Base-by-base conservation (phyloP, 2,888 invertebrate genomes). In the Anagyrus pseudococci region DNA sequence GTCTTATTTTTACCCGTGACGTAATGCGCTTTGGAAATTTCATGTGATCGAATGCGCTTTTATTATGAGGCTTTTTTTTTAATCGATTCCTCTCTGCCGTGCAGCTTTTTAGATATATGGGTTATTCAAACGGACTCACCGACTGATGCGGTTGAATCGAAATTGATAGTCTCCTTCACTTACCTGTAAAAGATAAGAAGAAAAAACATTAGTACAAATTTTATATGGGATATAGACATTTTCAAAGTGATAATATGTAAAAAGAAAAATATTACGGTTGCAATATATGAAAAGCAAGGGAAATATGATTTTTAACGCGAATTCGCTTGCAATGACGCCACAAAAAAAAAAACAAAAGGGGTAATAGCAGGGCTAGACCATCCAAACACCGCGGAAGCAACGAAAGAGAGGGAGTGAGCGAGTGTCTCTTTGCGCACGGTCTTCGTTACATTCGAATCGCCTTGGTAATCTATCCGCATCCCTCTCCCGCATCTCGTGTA, bases 391-490 rank as follows among this genome's bases (percentile, higher is more conserved):
- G 43, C 47, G 19, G 6, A 15, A 29, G 50, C 44, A 49, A n/a
- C 29, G 8, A 10, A 29, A 10, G 6, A 29, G 29, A 29, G 10
- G 29, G 46, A 29, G 48, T 47, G 40, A 47, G 40, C 48, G 26
- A 23, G 20, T 33, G 25, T 33, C 25, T 33, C 3, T 43, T 41
- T 22, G 4, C 13, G 19, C 8, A 20, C 19, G 23, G 26, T 20
- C 56, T 56, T 56, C 62, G 56, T 56, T 57, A 50, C 46, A 37
- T 64, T 64, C 55, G 55, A 65, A 62, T 65, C 61, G 55, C 15
- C 53, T 44, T 13, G 47, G 55, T 56, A 62, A 62, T 66, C 61
- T 66, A 55, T 58, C 62, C 62, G 53, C 40, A 17, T 52, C 22
- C 48, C 19, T 20, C 33, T 8, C 55, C 8, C 29, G 19, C 29